Evolutionary conservation across 2,797 vertebrate genomes (phyloP).

Genomic region (Platalea minor): DNA sequence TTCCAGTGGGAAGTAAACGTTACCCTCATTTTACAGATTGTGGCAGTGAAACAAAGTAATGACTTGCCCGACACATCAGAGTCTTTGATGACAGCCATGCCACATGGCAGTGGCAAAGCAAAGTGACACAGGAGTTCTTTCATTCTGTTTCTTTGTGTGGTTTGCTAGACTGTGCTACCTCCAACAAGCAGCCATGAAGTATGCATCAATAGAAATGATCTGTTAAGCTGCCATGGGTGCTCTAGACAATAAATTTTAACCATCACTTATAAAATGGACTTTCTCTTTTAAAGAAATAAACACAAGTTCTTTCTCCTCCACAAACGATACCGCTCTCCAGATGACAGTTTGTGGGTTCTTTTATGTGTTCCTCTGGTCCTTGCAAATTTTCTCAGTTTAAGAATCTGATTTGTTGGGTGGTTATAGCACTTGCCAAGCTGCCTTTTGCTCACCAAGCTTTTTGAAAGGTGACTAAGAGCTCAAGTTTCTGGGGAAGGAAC

Average conservation of each 20-base stretch:
- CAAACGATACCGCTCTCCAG: background rate
- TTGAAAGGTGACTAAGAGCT: background rate
- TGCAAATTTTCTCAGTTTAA: background rate
- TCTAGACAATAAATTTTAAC: background rate
- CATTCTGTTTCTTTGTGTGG: slow-evolving; percentile 44
- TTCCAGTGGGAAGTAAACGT: slow-evolving; percentile 36
- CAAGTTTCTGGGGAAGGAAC: background rate
- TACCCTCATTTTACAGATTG: background rate
- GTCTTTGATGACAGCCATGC: slow-evolving; percentile 40
- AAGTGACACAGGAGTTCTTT: slow-evolving; percentile 39
- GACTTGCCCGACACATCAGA: slow-evolving; percentile 30
- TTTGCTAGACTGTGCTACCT: slow-evolving; percentile 28
- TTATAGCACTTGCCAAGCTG: background rate
- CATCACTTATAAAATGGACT: background rate
- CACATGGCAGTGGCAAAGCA: slow-evolving; percentile 30
- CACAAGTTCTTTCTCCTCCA: background rate
- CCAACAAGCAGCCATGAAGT: background rate
- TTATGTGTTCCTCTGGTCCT: background rate
- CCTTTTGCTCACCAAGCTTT: background rate
- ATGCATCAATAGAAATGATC: background rate
- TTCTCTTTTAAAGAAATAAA: background rate
- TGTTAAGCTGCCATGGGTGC: background rate
- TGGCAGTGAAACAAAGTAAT: slow-evolving; percentile 41
- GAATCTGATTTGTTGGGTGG: background rate
- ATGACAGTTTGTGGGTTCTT: background rate